Evolutionary conservation across 2,888 invertebrate genomes (phyloP), one percentile per base, ranked within the genome.

Genomic region (Hemicrepidius hirtus): DNA sequence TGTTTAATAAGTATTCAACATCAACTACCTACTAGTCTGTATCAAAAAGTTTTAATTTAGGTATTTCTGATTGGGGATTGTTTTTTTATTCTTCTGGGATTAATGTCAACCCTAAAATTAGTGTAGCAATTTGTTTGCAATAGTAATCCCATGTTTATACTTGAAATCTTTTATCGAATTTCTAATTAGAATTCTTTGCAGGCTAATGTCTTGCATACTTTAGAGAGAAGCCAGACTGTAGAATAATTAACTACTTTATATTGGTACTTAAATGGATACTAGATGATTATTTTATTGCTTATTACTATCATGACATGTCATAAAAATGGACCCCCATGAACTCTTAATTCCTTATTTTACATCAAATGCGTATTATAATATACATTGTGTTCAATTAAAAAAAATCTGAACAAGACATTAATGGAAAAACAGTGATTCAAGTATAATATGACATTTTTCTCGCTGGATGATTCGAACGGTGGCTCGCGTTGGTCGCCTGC

Each of bases 101-200:
- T 13, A 40, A 40, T 13, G 1, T 2, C 3, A 40, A 5, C n/a
- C 1, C 6, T 6, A 40, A 12, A 40, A 40, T n/a, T 3, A 13
- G 1, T 40, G 40, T 13, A 13, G 13, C 13, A 40, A 13, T 40
- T 40, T 6, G 40, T 40, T 6, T 49, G 21, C n/a, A n/a, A n/a
- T 9, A 20, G n/a, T 32, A 65, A 53, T 49, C 50, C 40, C 50
- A 21, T 53, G 40, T 24, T 21, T 16, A n/a, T n/a, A 50, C 16
- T 12, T 35, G 53, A 53, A 53, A 65, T 65, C 65, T 65, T 28
- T 53, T 53, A 60, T n/a, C 65, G 37, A 65, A 65, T 40, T 40
- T 37, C 13, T 24, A 16, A 53, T 53, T 65, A 37, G 18, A 35
- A 65, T 65, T 50, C 65, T 40, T 13, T 7, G 32, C 37, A 37